Conservation (phyloP, 2,888 invertebrate genomes). For the Tryphoninae sp. region DNA sequence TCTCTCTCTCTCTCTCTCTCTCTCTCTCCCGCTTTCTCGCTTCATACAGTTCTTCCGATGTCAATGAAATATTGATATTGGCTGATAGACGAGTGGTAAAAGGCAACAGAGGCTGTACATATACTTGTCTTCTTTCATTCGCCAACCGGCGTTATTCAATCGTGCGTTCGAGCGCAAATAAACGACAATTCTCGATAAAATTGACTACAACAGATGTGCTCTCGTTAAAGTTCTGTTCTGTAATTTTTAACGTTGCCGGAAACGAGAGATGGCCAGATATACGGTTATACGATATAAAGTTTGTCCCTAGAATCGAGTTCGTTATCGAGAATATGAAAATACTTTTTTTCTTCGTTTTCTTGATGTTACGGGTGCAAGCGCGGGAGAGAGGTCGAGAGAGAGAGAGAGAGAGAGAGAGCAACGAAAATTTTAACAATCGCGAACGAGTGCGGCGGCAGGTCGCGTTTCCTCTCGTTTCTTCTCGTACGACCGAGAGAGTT, state of each 20-base stretch:
- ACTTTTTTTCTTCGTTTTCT: background rate
- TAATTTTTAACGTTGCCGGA: constrained; percentile 32
- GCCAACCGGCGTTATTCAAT: constrained; percentile 58
- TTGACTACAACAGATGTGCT: constrained; percentile 30
- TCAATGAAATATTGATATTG: constrained; percentile 71
- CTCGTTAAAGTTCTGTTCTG: background rate
- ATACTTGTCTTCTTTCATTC: constrained; percentile 62
- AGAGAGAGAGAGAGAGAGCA: no score
- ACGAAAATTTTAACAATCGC: constrained; percentile 28
- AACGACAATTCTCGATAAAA: constrained; percentile 43
- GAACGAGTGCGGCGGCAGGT: background rate
- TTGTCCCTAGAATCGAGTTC: constrained; percentile 10
- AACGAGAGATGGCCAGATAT: constrained; percentile 2
- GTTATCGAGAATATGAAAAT: constrained; percentile 6
- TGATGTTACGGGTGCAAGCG: no score
- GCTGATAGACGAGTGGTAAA: constrained; percentile 54
- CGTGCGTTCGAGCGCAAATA: constrained; percentile 35
- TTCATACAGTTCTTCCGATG: constrained; percentile 24
- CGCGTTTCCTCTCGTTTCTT: constrained; percentile 50
- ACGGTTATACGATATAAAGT: background rate
- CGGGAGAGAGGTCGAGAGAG: no score
- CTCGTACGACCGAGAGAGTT: constrained; percentile 25
- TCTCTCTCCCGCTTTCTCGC: constrained; percentile 12
- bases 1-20: constrained; percentile 21
- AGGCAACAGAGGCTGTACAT: constrained; percentile 39